Conservation (phyloP, 2,113 vertebrate species). For the Acinonyx jubatus region DNA sequence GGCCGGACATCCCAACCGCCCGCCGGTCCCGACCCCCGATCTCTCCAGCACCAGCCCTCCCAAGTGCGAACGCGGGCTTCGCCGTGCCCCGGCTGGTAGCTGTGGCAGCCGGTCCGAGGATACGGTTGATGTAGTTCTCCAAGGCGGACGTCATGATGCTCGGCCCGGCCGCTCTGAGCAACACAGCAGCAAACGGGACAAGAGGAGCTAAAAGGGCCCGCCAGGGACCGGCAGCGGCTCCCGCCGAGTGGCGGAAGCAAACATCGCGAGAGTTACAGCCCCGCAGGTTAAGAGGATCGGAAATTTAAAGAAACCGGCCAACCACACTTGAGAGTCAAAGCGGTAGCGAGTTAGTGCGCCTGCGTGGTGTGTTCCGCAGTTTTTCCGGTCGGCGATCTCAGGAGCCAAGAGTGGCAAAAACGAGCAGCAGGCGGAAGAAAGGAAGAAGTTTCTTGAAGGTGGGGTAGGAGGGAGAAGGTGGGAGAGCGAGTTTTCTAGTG, state of each 20-base stretch:
- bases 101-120: slow-evolving; percentile 57
- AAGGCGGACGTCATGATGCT: slow-evolving; percentile 85
- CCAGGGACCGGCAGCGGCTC: rapidly evolving
- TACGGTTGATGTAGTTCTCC: slow-evolving; percentile 91
- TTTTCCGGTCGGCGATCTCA: rapidly evolving
- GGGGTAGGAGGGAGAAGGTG: background rate
- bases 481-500: background rate
- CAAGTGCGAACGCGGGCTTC: rapidly evolving
- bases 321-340: background rate
- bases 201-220: rapidly evolving
- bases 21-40: background rate
- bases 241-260: background rate
- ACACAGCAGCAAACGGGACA: rapidly evolving
- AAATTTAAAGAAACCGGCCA: rapidly evolving
- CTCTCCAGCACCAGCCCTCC: too few species aligned
- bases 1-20: background rate
- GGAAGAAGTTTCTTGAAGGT: rapidly evolving
- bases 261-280: slow-evolving; percentile 49
- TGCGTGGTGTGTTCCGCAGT: background rate
- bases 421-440: rapidly evolving
- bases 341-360: background rate
- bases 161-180: background rate
- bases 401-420: rapidly evolving
- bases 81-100: rapidly evolving
- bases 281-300: rapidly evolving